Base-by-base conservation (phyloP, 1,140 invertebrate genomes). In the Drosophila auraria region DNA sequence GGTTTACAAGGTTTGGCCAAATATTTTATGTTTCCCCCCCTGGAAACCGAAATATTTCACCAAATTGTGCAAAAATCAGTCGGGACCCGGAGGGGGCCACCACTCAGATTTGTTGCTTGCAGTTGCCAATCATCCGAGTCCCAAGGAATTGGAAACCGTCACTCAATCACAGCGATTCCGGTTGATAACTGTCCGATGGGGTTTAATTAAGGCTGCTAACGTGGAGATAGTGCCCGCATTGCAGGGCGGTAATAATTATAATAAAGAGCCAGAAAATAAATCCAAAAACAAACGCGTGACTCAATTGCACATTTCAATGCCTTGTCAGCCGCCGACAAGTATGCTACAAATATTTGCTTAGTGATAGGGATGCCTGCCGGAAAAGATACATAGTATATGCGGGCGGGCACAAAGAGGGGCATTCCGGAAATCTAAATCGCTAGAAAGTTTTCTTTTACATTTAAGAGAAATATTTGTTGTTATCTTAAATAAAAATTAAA, bases 311-410 rank as follows among this genome's bases (percentile, higher is more conserved):
- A 74, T 73, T 56, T 76, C 44, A 47, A 5, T 11, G 53, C 33
- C 42, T 44, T 15, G 56, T 49, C 59, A 27, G 47, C 20, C 54
- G 36, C 51, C 51, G 50, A 53, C 45, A 68, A 79, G 63, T 87
- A 71, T 69, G 51, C 65, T 44, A 76, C 84, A 86, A 90, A 90
- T 89, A 89, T 89, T 90, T 89, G 86, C 78, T 60, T 73, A 64
- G 25, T 60, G 69, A 83, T 69, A 68, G 38, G 25, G 47, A 38
- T 5, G 23, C 3, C 0, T 5, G 23, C 3, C 0, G 23, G 17
- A 11, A 47, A 27, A 44, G 9, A 42, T 38, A 38, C 33, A 2
- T 20, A 20, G 50, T 14, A 9, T 30, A 71, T 71, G 68, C 68
- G 68, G 62, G 61, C 25, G 33, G 20, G 40, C 14, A 11, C 9